Evolutionary conservation across 2,113 vertebrate species (phyloP).

Genomic region (Neofelis nebulosa): DNA sequence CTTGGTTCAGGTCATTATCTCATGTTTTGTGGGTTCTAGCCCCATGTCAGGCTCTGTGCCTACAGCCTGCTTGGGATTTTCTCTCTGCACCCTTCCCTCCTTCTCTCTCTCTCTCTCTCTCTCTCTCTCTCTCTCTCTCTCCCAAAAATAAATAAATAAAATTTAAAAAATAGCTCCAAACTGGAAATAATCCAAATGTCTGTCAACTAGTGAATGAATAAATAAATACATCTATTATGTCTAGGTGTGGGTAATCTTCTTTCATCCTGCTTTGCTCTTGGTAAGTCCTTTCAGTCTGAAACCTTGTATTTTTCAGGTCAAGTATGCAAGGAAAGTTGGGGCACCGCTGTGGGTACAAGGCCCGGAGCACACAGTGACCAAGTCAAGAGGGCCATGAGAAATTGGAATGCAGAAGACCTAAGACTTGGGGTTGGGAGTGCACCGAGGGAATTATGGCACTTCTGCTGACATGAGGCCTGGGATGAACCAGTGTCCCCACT

Average conservation of each 20-base stretch:
- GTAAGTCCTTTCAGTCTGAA: neutral
- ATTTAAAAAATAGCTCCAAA: neutral
- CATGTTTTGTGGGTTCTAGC: no score
- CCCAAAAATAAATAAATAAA: no score
- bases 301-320: neutral
- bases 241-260: neutral
- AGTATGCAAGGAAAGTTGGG: neutral
- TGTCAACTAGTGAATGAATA: neutral
- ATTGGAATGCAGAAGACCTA: neutral
- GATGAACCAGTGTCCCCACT: fast-evolving
- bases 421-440: neutral
- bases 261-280: neutral
- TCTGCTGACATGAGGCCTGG: neutral
- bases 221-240: neutral
- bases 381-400: neutral
- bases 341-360: neutral
- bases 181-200: neutral
- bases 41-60: no score
- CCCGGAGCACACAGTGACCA: neutral
- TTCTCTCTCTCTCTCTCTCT: no score
- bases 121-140: no score
- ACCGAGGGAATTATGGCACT: neutral
- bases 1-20: no score
- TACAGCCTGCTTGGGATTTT: no score
- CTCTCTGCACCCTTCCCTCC: no score